Evolutionary conservation across 1,140 invertebrate genomes (phyloP), one percentile per base, ranked within the genome.

Genomic region (Cydia fagiglandana): DNA sequence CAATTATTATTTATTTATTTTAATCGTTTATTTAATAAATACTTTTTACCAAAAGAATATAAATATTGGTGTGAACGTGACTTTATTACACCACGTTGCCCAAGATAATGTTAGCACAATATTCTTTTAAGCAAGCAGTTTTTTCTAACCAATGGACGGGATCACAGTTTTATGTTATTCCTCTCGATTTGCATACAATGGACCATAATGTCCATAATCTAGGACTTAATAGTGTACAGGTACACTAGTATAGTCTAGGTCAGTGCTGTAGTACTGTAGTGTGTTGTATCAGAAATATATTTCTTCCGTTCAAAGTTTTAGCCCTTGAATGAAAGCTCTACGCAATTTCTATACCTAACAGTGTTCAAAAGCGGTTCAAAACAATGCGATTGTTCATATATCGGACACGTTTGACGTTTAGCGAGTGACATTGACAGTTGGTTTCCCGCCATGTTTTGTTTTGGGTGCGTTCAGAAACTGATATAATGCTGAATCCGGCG

Each of bases 401-500:
- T 68, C 28, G 38, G 38, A 73, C 38, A 41, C 24, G 41, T 61
- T 75, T 28, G 10, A 77, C 38, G 74, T 75, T 45, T 7, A 38
- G 34, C 50, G 30, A 13, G 50, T 73, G 50, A 75, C 56, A 53
- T 75, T 73, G n/a, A 73, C 64, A 77, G 75, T 78, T 76, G 76
- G 30, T 53, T 77, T 81, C 79, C 78, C 76, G 76, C 77, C 80
- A 81, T 77, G 45, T 81, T 77, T 73, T 20, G 66, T 80, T 75
- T 74, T 68, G 41, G 34, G n/a, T 15, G 76, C 61, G 45, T 79
- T 77, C 77, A 75, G 68, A 74, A 80, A 75, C 77, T 79, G 76
- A 10, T 53, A 53, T 7, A n/a, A 89, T 88, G 86, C 83, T 86
- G 50, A 89, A 89, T 76, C 80, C 84, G 24, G 88, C 78, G 3